Base-by-base conservation (phyloP, 2,888 invertebrate genomes). In the Branchipolynoe longqiensis region DNA sequence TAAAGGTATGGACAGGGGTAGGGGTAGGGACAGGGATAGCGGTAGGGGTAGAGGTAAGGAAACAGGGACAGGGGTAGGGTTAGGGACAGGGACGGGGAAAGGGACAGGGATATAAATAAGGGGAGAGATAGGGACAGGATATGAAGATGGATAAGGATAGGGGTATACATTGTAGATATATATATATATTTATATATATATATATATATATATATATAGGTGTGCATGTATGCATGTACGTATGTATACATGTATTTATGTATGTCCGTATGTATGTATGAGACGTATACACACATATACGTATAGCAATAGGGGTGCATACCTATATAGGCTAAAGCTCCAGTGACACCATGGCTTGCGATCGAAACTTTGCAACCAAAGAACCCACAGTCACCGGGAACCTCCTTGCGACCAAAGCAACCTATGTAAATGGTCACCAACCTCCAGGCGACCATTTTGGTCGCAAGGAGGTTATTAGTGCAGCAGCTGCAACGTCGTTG, bases 191-290 rank as follows among this genome's bases (percentile, higher is more conserved):
- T 74, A 83, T 84, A 62, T 74, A 38, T 83, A 40, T 74, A 54
- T 86, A 56, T 69, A 54, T 86, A 62, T 74, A 83, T 86, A 78
- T 58, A 56, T 86, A 62, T 56, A 73, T 84, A 59, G 54, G 73
- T 86, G 74, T 58, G 36, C 83, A 62, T 58, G 54, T 73, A 31
- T 74, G 38, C 74, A 59, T 56, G 54, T 33, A 81, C 0, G 56
- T 84, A 73, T 56, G 36, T 83, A 64, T 64, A 83, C 28, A 28
- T 83, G 28, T 86, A 40, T 73, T n/a, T n/a, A n/a, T n/a, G n/a
- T n/a, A n/a, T n/a, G n/a, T n/a, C n/a, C n/a, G n/a, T n/a, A n/a
- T n/a, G 25, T 86, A 81, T 12, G 8, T 48, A 48, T 48, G 48
- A 48, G 8, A 48, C 8, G 48, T 48, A 48, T 48, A 48, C 48